A percentile compares a stretch with the other conserved stretches of the same genome.
These are phyloP conservation scores for Meta bourneti DNA, from an alignment of 2,888 invertebrate genomes.

Conservation along the genomic window DNA sequence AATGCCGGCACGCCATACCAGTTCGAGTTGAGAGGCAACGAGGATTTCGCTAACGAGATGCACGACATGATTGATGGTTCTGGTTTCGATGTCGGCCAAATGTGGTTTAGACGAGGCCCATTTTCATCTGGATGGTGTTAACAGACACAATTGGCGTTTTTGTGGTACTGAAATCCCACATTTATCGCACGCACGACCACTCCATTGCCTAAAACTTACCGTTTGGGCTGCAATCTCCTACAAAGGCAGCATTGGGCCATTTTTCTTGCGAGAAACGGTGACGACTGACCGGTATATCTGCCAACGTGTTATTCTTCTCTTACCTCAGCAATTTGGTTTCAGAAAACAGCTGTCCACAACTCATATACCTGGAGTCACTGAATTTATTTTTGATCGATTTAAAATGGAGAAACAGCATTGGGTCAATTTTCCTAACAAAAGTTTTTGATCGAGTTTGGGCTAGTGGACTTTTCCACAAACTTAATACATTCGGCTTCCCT, in stretches of 20 bases:
- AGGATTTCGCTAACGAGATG: no score
- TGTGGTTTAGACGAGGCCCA: slow-evolving; percentile 35
- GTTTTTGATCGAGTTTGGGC: no score
- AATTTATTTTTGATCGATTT: no score
- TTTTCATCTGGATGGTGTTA: slow-evolving; percentile 24
- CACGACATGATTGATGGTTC: slow-evolving; percentile 17
- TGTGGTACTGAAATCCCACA: slow-evolving; percentile 17
- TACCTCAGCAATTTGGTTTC: no score
- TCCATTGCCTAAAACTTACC: slow-evolving; percentile 29
- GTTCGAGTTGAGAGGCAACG: slow-evolving; percentile 19
- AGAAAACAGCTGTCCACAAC: no score
- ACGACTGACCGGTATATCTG: neutral
- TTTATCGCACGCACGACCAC: slow-evolving; percentile 9
- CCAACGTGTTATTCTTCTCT: no score
- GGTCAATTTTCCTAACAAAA: no score
- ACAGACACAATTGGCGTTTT: neutral
- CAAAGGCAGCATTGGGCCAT: slow-evolving; percentile 29
- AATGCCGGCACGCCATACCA: slow-evolving; percentile 2
- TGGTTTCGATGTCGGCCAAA: slow-evolving; percentile 20
- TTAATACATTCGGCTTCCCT: no score
- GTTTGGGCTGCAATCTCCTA: slow-evolving; percentile 30
- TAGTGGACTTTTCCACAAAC: no score
- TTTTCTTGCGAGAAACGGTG: slow-evolving; percentile 33
- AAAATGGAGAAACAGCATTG: no score
- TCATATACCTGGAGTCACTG: no score